Percentiles rank a stretch among this genome's conserved stretches.
Conservation (phyloP, 1,140 invertebrate genomes). For the Saccostrea echinata region DNA sequence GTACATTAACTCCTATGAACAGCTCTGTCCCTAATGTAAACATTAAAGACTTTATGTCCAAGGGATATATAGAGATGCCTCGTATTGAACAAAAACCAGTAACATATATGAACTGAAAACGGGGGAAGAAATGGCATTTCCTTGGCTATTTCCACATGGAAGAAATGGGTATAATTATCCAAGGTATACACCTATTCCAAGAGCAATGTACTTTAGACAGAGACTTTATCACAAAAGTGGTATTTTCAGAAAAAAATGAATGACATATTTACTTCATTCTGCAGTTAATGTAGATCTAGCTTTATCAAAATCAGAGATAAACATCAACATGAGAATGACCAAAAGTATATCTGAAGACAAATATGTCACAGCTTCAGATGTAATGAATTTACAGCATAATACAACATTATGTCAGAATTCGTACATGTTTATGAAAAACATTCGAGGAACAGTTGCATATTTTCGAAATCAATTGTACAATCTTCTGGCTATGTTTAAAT, state of each 20-base stretch:
- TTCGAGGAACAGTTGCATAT: constrained; percentile 50
- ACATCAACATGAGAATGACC: constrained; percentile 51
- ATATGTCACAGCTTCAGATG: constrained; percentile 16
- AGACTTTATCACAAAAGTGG: constrained; percentile 36
- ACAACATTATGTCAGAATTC: constrained; percentile 38
- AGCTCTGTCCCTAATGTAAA: background rate
- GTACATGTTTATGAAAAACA: constrained; percentile 59
- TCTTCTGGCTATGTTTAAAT: constrained; percentile 45
- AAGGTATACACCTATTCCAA: background rate
- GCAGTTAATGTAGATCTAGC: constrained; percentile 37
- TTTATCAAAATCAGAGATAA: constrained; percentile 35
- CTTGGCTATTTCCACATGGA: constrained; percentile 51
- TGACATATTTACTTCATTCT: constrained; percentile 51
- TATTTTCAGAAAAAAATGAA: constrained; percentile 42
- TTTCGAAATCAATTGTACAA: constrained; percentile 49
- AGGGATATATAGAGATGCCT: background rate
- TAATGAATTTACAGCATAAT: background rate
- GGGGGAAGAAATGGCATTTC: constrained; percentile 53
- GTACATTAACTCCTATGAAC: background rate
- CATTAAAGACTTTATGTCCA: background rate
- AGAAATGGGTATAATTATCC: constrained; percentile 40
- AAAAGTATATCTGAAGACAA: background rate
- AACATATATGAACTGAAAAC: constrained; percentile 16
- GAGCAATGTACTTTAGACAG: constrained; percentile 43
- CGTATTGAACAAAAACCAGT: constrained; percentile 18